Evolutionary conservation across 2,888 invertebrate genomes (phyloP).

Genomic region (Drosophila mettleri): DNA sequence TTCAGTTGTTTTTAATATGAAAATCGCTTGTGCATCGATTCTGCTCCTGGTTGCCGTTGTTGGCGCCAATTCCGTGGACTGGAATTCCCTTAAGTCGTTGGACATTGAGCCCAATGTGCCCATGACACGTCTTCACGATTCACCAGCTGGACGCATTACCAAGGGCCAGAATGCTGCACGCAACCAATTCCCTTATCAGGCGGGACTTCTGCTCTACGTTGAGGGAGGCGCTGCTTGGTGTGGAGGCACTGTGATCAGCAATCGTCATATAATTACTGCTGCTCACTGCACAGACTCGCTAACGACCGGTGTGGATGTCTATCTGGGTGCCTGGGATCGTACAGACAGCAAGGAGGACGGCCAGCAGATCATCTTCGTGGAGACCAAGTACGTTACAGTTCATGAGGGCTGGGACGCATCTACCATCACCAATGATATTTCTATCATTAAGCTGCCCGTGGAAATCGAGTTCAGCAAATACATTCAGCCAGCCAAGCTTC

Average conservation of each 20-base stretch:
- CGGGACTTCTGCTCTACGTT: slow-evolving; percentile 70
- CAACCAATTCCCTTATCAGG: slow-evolving; percentile 82
- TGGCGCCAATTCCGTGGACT: slow-evolving; percentile 61
- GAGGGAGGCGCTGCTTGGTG: slow-evolving; percentile 72
- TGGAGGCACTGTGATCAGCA: slow-evolving; percentile 81
- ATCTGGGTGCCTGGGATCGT: slow-evolving; percentile 75
- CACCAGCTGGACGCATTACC: slow-evolving; percentile 75
- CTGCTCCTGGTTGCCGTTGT: slow-evolving; percentile 53
- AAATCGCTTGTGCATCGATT: slow-evolving; percentile 55
- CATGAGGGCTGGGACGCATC: slow-evolving; percentile 83
- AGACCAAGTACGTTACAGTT: slow-evolving; percentile 68
- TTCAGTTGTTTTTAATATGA: slow-evolving; percentile 58
- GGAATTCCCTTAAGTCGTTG: slow-evolving; percentile 53
- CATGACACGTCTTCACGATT: slow-evolving; percentile 18
- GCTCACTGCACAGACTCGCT: slow-evolving; percentile 81
- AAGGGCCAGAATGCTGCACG: slow-evolving; percentile 68
- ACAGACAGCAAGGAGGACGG: slow-evolving; percentile 62
- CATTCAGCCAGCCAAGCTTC: slow-evolving; percentile 73
- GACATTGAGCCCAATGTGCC: slow-evolving; percentile 48
- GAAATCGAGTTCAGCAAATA: slow-evolving; percentile 79
- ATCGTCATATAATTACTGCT: slow-evolving; percentile 81
- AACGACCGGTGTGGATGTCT: slow-evolving; percentile 75
- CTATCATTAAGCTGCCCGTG: slow-evolving; percentile 84
- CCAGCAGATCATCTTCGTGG: slow-evolving; percentile 70
- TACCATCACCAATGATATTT: slow-evolving; percentile 84